These are phyloP conservation scores for Monopis laevigella DNA, from an alignment of 2,888 invertebrate species.

Conservation along the genomic window DNA sequence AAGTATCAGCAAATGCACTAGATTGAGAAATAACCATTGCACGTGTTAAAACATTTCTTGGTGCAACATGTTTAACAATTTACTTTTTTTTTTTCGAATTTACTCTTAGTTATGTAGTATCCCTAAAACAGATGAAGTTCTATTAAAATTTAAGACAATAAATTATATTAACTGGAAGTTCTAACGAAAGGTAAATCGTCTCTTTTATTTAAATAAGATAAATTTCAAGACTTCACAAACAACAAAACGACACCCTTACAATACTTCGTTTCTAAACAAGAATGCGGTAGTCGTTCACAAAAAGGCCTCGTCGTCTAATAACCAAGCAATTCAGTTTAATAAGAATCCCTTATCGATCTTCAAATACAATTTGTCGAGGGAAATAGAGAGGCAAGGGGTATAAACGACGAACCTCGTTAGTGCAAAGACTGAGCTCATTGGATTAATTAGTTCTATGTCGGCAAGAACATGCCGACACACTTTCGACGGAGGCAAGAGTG, in stretches of 20 bases:
- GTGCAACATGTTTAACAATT: too few species aligned
- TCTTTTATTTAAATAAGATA: too few species aligned
- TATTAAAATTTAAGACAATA: too few species aligned
- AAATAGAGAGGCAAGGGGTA: conserved; percentile 27
- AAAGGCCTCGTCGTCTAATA: neutral
- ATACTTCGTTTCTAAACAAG: too few species aligned
- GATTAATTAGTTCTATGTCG: conserved; percentile 58
- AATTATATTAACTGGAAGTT: too few species aligned
- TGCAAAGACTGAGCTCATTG: conserved; percentile 54
- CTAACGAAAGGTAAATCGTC: too few species aligned
- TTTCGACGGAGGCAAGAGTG: conserved; percentile 28
- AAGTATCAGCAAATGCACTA: too few species aligned
- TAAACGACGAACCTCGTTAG: conserved; percentile 57
- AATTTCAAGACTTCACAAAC: too few species aligned
- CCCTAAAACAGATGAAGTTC: too few species aligned
- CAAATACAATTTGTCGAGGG: conserved; percentile 40
- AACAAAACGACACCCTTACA: too few species aligned
- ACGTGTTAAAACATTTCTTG: neutral
- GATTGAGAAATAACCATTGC: neutral
- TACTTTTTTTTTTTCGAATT: too few species aligned
- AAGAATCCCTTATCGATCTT: conserved; percentile 28
- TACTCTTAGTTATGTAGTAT: too few species aligned
- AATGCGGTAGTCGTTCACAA: neutral
- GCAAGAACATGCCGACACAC: conserved; percentile 35
- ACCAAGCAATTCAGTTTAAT: neutral